Evolutionary conservation across 2,113 vertebrate species (phyloP).

Genomic region (Murina feae): DNA sequence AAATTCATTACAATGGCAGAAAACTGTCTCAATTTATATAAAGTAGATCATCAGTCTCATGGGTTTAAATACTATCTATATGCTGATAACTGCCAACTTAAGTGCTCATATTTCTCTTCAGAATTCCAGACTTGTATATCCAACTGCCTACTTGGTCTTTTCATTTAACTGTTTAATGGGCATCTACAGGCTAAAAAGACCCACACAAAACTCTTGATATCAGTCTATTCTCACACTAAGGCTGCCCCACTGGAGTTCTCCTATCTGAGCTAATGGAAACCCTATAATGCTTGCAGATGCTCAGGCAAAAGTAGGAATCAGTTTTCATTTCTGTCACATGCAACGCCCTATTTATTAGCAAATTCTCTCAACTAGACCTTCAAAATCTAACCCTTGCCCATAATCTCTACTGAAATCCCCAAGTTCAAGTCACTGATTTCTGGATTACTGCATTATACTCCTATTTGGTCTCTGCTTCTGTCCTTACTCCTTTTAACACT

Average conservation of each 20-base stretch:
- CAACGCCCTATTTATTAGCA: not conserved
- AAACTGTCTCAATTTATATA: slow-evolving; percentile 4
- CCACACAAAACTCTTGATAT: not conserved
- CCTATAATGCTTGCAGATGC: not conserved
- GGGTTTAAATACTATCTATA: not conserved
- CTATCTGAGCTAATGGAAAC: not conserved
- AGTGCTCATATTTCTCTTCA: not conserved
- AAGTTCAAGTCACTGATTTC: not conserved
- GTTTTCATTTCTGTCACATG: not conserved
- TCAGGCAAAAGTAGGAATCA: not conserved
- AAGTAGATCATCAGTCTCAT: not conserved
- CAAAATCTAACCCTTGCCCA: not conserved
- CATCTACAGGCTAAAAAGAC: not conserved
- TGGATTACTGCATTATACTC: not conserved
- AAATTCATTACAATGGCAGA: not conserved
- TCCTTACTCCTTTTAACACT: not conserved
- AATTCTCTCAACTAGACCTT: not conserved
- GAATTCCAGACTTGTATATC: not conserved
- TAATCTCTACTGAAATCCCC: not conserved
- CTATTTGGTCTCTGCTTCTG: not conserved
- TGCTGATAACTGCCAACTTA: not conserved
- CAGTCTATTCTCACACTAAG: not conserved
- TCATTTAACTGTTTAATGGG: not conserved
- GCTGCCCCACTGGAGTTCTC: not conserved
- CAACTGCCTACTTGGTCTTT: not conserved